Evolutionary conservation across 2,113 vertebrate species (phyloP), one percentile per base, ranked within the genome.

Genomic region (Chaetura pelagica): DNA sequence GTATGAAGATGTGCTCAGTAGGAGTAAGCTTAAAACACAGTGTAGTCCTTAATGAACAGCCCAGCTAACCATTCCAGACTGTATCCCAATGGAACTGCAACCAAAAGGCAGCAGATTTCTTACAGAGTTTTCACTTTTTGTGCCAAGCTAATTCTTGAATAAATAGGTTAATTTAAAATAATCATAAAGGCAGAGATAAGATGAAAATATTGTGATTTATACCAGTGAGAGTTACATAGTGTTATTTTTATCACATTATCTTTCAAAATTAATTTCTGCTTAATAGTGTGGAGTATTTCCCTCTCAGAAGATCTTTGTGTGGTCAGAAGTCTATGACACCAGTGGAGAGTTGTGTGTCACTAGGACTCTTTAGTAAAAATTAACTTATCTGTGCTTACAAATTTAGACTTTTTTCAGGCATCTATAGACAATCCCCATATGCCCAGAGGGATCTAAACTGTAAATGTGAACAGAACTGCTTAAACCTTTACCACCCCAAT

Each of bases 391-490:
- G 3, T 74, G 49, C 48, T 77, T 38, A 72, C 51, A 84, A 96
- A 87, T 51, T 12, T 34, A 84, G 64, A 32, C 46, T 81, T 87
- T 92, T 76, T 79, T 61, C 88, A 96, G 90, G 52, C 63, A 35
- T 40, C 77, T 48, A 12, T 51, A 90, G 95, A 81, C 51, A 87
- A 58, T 23, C 49, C 34, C 51, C 76, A 54, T 87, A 83, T 84
- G 80, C 80, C 90, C 61, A n/a, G 84, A 81, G 29, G 44, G 46
- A 34, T 89, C 78, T 52, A 90, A 89, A 90, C 74, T 71, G 29
- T 85, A 77, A 35, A 79, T 57, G 91, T 34, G 74, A 85, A 42
- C 92, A 92, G 88, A 95, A 89, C 96, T 89, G 55, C 80, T 88
- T 58, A 55, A 97, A 83, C 92, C 79, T 81, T 74, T 94, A 71